Percentiles rank a stretch among this genome's conserved stretches.
Conservation (phyloP, 2,797 vertebrate species). For the Cephalopachus bancanus region DNA sequence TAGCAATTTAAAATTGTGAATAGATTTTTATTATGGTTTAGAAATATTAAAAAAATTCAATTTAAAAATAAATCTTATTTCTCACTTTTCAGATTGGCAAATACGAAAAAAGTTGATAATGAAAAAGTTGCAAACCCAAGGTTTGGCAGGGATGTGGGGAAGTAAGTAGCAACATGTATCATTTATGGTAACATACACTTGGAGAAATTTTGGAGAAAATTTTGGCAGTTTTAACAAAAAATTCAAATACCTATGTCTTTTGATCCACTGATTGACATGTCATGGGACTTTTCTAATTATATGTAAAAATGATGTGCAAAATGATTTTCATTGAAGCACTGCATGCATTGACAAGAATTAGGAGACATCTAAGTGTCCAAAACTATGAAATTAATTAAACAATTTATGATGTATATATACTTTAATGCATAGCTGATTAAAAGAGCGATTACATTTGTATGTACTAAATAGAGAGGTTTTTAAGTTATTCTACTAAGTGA, state of each 20-base stretch:
- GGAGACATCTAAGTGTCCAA: conserved; percentile 1
- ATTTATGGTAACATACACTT: background rate
- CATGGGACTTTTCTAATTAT: background rate
- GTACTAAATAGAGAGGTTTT: background rate
- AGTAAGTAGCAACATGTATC: background rate
- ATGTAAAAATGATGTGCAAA: background rate
- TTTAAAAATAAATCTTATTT: conserved; percentile 32
- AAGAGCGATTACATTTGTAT: conserved; percentile 1
- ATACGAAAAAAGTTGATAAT: conserved; percentile 17
- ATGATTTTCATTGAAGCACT: conserved; percentile 36
- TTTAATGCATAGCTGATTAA: background rate
- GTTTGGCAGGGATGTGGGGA: conserved; percentile 10
- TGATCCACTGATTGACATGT: background rate
- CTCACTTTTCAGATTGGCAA: conserved; percentile 33
- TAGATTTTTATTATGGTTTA: conserved; percentile 43
- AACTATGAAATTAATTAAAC: conserved; percentile 20
- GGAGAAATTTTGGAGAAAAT: conserved; percentile 35
- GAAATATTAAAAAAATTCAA: conserved; percentile 20
- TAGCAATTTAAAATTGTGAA: background rate
- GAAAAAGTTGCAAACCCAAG: background rate
- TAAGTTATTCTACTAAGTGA: background rate
- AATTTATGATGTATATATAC: background rate
- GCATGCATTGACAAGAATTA: conserved; percentile 16
- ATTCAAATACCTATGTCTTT: background rate
- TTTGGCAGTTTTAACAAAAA: conserved; percentile 36